Conservation (phyloP, 2,113 vertebrate species). For the Lichenostomus cassidix region DNA sequence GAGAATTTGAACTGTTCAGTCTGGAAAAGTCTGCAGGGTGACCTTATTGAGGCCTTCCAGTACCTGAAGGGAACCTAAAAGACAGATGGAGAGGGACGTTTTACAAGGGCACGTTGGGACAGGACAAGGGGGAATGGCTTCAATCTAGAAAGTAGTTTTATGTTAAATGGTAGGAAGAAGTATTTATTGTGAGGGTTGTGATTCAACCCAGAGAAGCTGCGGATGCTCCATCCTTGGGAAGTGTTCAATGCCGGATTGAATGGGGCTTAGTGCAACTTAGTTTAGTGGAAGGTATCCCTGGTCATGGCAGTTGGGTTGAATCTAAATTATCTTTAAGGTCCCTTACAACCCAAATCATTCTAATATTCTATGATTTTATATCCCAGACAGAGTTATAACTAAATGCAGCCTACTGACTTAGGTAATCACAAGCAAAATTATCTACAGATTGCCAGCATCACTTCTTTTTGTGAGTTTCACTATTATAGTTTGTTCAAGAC, state of each 20-base stretch:
- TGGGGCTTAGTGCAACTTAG: neutral
- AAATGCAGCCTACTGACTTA: neutral
- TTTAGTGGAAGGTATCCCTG: neutral
- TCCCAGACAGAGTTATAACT: rapidly evolving
- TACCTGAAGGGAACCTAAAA: neutral
- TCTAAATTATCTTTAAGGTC: neutral
- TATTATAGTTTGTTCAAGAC: neutral
- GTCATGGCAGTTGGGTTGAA: too few relatives aligned
- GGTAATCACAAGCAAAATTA: neutral
- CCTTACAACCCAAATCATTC: neutral
- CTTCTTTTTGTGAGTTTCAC: neutral
- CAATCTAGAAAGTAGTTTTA: neutral
- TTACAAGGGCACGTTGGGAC: neutral
- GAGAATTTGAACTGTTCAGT: neutral
- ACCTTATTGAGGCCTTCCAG: rapidly evolving
- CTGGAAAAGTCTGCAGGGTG: neutral
- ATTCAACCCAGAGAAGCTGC: neutral
- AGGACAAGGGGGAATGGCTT: neutral
- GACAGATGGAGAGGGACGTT: neutral
- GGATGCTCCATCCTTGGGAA: neutral
- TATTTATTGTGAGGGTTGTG: neutral
- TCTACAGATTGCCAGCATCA: neutral
- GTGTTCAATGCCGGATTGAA: neutral
- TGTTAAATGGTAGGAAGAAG: neutral
- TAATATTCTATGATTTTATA: neutral